A percentile compares a stretch with the other conserved stretches of the same genome.
Conservation (phyloP, 2,888 invertebrate species). For the Mimachlamys varia region DNA sequence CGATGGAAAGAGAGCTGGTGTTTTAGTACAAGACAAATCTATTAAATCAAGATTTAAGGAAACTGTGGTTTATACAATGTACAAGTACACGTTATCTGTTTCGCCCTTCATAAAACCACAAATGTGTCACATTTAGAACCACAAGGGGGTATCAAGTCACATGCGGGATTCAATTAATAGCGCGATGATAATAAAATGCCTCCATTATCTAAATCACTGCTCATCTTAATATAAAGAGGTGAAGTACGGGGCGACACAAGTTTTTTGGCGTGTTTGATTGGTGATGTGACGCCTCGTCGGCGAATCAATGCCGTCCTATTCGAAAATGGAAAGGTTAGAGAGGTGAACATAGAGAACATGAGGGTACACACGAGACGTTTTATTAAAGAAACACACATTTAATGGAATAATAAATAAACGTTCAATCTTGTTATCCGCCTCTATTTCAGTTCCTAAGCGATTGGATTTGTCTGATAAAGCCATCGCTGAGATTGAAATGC, state of each 20-base stretch:
- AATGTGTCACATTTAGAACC: conserved; percentile 7
- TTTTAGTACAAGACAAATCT: conserved; percentile 4
- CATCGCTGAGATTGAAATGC: too few species aligned
- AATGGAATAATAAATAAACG: neutral
- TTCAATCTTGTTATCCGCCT: neutral
- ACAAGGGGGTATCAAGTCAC: conserved; percentile 18
- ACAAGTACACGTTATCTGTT: conserved; percentile 16
- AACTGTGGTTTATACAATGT: neutral
- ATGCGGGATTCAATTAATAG: conserved; percentile 26
- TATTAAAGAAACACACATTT: neutral
- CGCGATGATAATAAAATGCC: neutral
- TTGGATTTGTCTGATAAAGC: neutral
- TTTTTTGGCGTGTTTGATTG: conserved; percentile 12
- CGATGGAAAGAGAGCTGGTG: neutral
- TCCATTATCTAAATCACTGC: neutral
- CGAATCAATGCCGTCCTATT: neutral
- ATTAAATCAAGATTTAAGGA: conserved; percentile 5
- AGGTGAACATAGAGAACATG: neutral
- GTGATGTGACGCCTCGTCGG: neutral
- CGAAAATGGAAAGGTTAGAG: neutral
- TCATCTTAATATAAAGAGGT: neutral
- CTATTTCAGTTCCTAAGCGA: neutral
- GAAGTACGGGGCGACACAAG: neutral
- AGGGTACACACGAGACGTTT: neutral
- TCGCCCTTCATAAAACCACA: conserved; percentile 19